Base-by-base conservation (phyloP, 2,888 invertebrate species). In the Drosophila seclusa region DNA sequence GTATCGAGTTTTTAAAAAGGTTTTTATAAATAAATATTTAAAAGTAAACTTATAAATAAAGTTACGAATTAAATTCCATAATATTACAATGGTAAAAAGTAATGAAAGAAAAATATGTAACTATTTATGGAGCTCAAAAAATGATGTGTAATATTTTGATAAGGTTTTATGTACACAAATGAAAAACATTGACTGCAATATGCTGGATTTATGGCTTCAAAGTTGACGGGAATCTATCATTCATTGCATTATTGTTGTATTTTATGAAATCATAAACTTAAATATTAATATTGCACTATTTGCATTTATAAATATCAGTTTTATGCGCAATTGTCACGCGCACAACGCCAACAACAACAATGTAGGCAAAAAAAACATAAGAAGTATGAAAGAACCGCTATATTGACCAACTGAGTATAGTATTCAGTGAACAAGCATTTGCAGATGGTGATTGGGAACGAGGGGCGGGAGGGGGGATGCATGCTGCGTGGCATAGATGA, bases 341-440 rank as follows among this genome's bases (percentile, higher is more conserved):
- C 29, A 3, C 80, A 80, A 32, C 77, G 49, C 80, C 45, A 49
- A 27, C 0, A 38, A 52, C 58, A 32, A 68, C 52, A 63, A 67
- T 55, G 55, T 32, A 49, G 54, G 63, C 57, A 53, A n/a, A 16
- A 18, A 53, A 31, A 16, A 11, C 6, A 34, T 32, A 34, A 16
- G 4, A 13, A 53, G 6, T 48, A n/a, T 38, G n/a, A 61, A 77
- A 54, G 65, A 82, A 73, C 72, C 78, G 76, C 78, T 85, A 87
- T 85, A 84, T 89, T 85, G 85, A 85, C 85, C 85, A 89, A 80
- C 82, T 73, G 89, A 84, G 80, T 87, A 68, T 75, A 84, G 84
- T 70, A 74, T 79, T 82, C 82, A 86, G 67, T 69, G 78, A 69
- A 67, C 83, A 86, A 73, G 77, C 68, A 63, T 80, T 68, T 76